A percentile compares a stretch with the other conserved stretches of the same genome.
Conservation (phyloP, 2,797 vertebrate genomes). For the Mormyrus proboscirostris region DNA sequence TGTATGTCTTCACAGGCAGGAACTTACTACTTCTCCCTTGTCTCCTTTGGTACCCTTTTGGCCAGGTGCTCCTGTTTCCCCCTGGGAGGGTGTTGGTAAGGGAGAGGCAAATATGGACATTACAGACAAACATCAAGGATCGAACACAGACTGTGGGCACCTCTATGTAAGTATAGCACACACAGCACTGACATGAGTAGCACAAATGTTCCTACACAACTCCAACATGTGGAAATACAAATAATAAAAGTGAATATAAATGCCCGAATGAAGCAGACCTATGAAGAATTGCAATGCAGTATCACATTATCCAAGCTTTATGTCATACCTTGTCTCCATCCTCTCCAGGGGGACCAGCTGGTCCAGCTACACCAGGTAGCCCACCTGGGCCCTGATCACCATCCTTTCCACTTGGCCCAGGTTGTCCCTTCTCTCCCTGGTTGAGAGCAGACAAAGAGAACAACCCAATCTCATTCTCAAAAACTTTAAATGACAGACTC, state of each 20-base stretch:
- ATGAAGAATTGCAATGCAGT: not conserved
- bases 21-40: slow-evolving; percentile 81
- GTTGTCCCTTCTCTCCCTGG: slow-evolving; percentile 77
- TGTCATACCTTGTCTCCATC: slow-evolving; percentile 82
- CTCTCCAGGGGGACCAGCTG: slow-evolving; percentile 73
- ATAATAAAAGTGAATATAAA: not conserved
- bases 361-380: slow-evolving; percentile 65
- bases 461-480: not conserved
- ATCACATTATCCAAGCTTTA: not conserved
- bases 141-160: not conserved
- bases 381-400: slow-evolving; percentile 72
- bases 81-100: slow-evolving; percentile 53
- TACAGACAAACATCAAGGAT: not conserved
- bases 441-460: not conserved
- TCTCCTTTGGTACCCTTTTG: slow-evolving; percentile 91
- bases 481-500: not conserved
- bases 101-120: not conserved
- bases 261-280: not conserved
- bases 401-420: slow-evolving; percentile 73
- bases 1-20: not conserved
- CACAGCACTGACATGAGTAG: not conserved
- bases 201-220: slow-evolving; percentile 11
- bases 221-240: not conserved
- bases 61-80: slow-evolving; percentile 75
- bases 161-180: slow-evolving; percentile 6